Evolutionary conservation across 2,888 invertebrate species (phyloP).

Genomic region (Drosophila multiciliata): DNA sequence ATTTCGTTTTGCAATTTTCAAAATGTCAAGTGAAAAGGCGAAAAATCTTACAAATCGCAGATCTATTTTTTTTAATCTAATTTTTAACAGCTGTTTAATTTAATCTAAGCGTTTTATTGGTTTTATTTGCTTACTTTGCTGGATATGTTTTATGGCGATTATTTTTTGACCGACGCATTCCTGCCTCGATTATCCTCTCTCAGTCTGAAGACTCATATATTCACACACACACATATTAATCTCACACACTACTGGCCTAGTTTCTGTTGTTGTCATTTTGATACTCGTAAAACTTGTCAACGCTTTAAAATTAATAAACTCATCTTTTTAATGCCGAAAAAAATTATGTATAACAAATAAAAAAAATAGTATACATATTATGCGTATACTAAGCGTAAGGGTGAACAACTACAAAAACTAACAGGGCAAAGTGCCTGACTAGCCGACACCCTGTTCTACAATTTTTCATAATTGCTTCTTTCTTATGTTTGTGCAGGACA

Average conservation of each 20-base stretch:
- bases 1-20: not conserved
- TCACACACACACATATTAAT: not conserved
- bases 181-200: constrained; percentile 28
- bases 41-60: not conserved
- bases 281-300: constrained; percentile 76
- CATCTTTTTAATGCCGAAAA: constrained; percentile 57
- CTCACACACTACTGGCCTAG: constrained; percentile 74
- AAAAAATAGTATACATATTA: not conserved
- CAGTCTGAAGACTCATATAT: not conserved
- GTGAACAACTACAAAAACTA: constrained; percentile 4
- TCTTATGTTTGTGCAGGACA: not conserved
- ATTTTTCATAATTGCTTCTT: not conserved
- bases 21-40: constrained; percentile 1
- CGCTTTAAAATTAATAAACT: constrained; percentile 79
- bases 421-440: not conserved
- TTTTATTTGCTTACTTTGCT: constrained; percentile 3
- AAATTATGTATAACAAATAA: constrained; percentile 6
- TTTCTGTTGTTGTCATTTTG: constrained; percentile 48
- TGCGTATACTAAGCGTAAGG: not conserved
- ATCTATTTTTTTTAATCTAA: not conserved
- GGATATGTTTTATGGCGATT: constrained; percentile 14
- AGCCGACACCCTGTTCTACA: constrained; percentile 4
- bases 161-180: constrained; percentile 32
- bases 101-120: not conserved
- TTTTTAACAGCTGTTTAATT: constrained; percentile 45